Conservation (phyloP, 2,113 vertebrate genomes). For the Microcebus ravelobensis region DNA sequence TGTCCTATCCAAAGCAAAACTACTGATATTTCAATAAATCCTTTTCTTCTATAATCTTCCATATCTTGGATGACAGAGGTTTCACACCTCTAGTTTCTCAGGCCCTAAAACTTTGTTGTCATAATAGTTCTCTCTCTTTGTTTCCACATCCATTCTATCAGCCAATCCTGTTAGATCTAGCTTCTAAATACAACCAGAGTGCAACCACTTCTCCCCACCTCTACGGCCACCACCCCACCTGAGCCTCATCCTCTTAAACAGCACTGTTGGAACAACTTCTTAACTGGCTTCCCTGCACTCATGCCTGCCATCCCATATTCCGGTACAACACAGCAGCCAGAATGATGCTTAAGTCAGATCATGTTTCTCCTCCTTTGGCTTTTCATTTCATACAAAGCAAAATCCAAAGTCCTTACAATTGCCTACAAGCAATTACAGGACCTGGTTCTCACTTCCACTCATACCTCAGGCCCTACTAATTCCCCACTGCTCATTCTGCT, state of each 20-base stretch:
- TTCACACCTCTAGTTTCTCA: background rate
- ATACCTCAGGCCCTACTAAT: background rate
- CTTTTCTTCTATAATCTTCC: background rate
- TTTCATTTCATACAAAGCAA: background rate
- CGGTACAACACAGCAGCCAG: background rate
- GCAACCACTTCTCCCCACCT: background rate
- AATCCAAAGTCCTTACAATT: background rate
- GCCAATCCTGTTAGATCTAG: background rate
- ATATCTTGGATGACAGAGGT: too few species aligned
- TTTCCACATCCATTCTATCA: background rate
- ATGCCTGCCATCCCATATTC: background rate
- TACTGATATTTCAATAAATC: background rate
- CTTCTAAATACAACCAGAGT: background rate
- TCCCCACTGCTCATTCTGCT: background rate
- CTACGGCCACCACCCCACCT: fast-evolving
- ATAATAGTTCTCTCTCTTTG: background rate
- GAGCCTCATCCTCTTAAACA: background rate
- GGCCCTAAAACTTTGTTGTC: background rate
- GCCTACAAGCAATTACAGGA: background rate
- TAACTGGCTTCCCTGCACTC: too few species aligned
- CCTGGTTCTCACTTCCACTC: background rate
- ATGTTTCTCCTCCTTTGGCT: background rate
- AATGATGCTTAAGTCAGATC: background rate
- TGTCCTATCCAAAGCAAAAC: background rate
- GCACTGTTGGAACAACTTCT: background rate